These are phyloP conservation scores for Planococcus citri DNA, from an alignment of 1,140 invertebrate genomes.

Conservation along the genomic window DNA sequence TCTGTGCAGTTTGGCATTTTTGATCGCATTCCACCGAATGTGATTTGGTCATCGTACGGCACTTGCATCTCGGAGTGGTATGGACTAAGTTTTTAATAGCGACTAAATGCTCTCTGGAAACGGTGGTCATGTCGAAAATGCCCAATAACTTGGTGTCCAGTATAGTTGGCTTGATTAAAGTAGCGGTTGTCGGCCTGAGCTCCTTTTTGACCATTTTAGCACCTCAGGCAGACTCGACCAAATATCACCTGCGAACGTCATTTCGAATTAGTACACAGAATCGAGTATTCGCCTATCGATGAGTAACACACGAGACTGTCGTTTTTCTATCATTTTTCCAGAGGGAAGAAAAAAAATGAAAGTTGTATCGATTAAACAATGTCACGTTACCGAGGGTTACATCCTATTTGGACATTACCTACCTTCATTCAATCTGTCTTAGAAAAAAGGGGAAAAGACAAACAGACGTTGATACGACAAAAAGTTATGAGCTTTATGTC, in stretches of 20 bases:
- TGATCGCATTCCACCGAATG: slow-evolving; percentile 14
- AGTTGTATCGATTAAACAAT: slow-evolving; percentile 13
- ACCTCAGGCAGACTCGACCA: neutral
- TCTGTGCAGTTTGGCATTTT: slow-evolving; percentile 21
- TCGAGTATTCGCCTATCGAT: neutral
- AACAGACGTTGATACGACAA: neutral
- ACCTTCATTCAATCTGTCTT: neutral
- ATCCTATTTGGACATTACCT: slow-evolving; percentile 11
- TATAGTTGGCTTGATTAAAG: slow-evolving; percentile 41
- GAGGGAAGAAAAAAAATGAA: slow-evolving; percentile 11
- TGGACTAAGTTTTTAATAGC: slow-evolving; percentile 40
- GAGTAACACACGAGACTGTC: neutral
- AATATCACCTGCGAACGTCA: neutral
- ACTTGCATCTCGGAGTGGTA: slow-evolving; percentile 28
- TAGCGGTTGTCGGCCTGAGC: slow-evolving; percentile 41
- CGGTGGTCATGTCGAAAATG: slow-evolving; percentile 45
- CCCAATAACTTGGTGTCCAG: slow-evolving; percentile 40
- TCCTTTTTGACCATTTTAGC: slow-evolving; percentile 10
- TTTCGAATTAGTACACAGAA: neutral
- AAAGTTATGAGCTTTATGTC: neutral
- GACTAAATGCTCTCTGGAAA: slow-evolving; percentile 33
- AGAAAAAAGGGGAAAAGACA: no score
- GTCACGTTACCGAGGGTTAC: neutral
- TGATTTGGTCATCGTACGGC: neutral
- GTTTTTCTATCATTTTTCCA: neutral